A percentile compares a stretch with the other conserved stretches of the same genome.
Evolutionary conservation across 1,140 invertebrate genomes (phyloP).

Genomic region (Zaprionus capensis): DNA sequence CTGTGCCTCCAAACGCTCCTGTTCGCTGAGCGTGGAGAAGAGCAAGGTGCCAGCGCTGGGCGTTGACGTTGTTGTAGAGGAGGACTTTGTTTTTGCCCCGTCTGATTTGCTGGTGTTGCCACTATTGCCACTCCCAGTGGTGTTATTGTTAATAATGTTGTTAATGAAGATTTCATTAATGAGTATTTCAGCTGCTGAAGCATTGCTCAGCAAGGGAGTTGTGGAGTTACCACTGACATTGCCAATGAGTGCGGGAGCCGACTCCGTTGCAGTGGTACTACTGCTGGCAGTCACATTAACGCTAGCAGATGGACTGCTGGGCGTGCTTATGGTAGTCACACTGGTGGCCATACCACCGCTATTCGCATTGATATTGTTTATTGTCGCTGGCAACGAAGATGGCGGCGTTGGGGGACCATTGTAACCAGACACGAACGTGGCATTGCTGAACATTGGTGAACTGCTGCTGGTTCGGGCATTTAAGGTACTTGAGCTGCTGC

Average conservation of each 20-base stretch:
- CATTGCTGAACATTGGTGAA: constrained; percentile 64
- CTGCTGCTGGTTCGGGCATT: constrained; percentile 45
- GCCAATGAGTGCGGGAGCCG: constrained; percentile 2
- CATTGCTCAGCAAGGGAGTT: constrained; percentile 64
- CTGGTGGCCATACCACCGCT: constrained; percentile 50
- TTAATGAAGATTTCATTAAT: constrained; percentile 84
- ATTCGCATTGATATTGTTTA: constrained; percentile 52
- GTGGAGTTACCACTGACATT: constrained; percentile 20
- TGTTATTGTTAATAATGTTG: constrained; percentile 83
- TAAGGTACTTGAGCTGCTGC: constrained; percentile 24
- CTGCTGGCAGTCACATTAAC: constrained; percentile 32
- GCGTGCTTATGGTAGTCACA: constrained; percentile 67
- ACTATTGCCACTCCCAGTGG: constrained; percentile 28
- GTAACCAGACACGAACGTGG: constrained; percentile 71
- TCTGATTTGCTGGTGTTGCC: constrained; percentile 38
- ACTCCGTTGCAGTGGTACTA: constrained; percentile 27
- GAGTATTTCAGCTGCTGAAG: constrained; percentile 80
- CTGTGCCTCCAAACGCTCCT: constrained; percentile 85
- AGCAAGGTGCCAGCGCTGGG: constrained; percentile 85
- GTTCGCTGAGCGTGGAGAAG: constrained; percentile 86
- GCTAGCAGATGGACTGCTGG: constrained; percentile 52
- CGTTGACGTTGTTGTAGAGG: constrained; percentile 61
- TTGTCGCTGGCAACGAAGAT: constrained; percentile 59
- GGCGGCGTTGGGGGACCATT: constrained; percentile 65
- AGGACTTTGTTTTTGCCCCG: constrained; percentile 59